Conservation (phyloP, 2,797 vertebrate genomes). For the Phalloptychus januarius region DNA sequence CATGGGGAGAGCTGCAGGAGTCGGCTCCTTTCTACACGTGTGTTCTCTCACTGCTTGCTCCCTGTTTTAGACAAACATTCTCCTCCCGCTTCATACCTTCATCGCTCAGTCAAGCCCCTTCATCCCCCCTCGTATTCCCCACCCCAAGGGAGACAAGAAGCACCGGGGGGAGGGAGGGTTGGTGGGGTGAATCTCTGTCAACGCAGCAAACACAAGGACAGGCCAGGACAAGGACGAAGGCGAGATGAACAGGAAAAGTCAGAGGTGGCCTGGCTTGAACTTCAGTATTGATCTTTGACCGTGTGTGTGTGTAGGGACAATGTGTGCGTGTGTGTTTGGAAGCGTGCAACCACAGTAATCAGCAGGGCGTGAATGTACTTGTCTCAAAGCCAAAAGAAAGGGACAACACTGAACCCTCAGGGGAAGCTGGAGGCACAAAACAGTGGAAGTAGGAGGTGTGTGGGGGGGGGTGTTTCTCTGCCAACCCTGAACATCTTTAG, state of each 20-base stretch:
- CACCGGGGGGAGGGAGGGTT: background rate
- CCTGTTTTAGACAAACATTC: slow-evolving; percentile 27
- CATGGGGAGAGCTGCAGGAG: slow-evolving; percentile 53
- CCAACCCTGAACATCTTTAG: background rate
- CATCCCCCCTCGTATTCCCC: slow-evolving; percentile 2
- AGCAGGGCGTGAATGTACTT: slow-evolving; percentile 41
- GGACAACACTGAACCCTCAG: slow-evolving; percentile 57
- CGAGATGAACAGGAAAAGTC: slow-evolving; percentile 10
- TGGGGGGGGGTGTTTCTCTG: slow-evolving; percentile 8
- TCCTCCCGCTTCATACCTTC: slow-evolving; percentile 25
- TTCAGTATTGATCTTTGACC: slow-evolving; percentile 36
- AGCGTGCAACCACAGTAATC: slow-evolving; percentile 30
- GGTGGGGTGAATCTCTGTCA: slow-evolving; percentile 31
- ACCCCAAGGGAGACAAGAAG: slow-evolving; percentile 43
- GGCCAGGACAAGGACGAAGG: slow-evolving; percentile 43
- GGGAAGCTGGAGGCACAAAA: slow-evolving; percentile 27
- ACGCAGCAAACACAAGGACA: slow-evolving; percentile 31
- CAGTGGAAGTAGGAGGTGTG: slow-evolving; percentile 24
- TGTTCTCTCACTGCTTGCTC: slow-evolving; percentile 22
- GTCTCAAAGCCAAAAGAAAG: slow-evolving; percentile 34
- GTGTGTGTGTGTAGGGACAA: background rate
- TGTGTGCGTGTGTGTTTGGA: background rate
- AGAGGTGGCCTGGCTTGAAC: slow-evolving; percentile 30
- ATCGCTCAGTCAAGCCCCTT: background rate
- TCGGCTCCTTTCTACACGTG: slow-evolving; percentile 28